Evolutionary conservation across 2,888 invertebrate species (phyloP).

Genomic region (Argynnis bischoffii): DNA sequence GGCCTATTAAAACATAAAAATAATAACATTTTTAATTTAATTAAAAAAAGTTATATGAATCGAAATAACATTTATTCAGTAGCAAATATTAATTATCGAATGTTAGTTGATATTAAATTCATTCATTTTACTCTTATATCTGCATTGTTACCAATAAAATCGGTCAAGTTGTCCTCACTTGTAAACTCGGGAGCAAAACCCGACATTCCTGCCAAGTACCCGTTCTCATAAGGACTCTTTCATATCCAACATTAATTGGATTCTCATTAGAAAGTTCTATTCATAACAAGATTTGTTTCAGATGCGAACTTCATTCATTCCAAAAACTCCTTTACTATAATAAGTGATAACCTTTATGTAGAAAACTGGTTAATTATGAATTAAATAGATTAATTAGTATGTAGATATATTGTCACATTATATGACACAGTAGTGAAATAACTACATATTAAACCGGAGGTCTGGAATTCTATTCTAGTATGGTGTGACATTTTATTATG

Average conservation of each 20-base stretch:
- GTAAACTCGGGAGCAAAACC: constrained; percentile 9
- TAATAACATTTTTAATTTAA: too few species aligned
- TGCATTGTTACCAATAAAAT: constrained; percentile 21
- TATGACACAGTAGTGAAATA: too few species aligned
- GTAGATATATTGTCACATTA: too few species aligned
- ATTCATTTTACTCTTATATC: constrained; percentile 2
- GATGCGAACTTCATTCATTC: constrained; percentile 3
- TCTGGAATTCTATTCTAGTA: too few species aligned
- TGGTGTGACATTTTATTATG: too few species aligned
- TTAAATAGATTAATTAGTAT: too few species aligned
- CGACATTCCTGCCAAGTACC: constrained; percentile 20
- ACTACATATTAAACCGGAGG: too few species aligned
- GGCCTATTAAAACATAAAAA: not conserved
- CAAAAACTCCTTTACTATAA: not conserved
- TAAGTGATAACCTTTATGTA: too few species aligned
- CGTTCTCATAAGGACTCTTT: constrained; percentile 19
- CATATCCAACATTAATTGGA: constrained; percentile 23
- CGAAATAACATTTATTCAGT: too few species aligned
- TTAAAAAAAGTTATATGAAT: too few species aligned
- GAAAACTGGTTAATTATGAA: not conserved
- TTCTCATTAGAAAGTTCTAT: constrained; percentile 21
- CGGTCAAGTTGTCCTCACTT: constrained; percentile 20
- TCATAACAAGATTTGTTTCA: constrained; percentile 6
- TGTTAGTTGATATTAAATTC: not conserved
- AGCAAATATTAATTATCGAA: not conserved